Base-by-base conservation (phyloP, 2,888 invertebrate species). In the Scaptomyza reducta region DNA sequence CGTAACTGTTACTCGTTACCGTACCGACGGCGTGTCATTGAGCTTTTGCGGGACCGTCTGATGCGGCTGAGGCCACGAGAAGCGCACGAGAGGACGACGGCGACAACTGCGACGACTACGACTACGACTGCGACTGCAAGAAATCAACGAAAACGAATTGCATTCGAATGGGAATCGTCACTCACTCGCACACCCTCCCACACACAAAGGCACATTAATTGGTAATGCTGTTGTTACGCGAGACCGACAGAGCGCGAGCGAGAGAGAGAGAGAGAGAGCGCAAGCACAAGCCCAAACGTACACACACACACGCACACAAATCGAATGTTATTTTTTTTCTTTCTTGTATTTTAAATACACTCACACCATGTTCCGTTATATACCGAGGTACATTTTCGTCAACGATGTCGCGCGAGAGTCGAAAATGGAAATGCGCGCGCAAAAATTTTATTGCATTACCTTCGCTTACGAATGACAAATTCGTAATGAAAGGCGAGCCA, bases 381-480 rank as follows among this genome's bases (percentile, higher is more conserved):
- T 86, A 86, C 81, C 70, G 59, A 31, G 49, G 59, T 47, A 59
- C 56, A 72, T 68, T 59, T 54, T 71, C 71, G 66, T 70, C 49
- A 50, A 40, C 67, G 71, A 64, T 68, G 66, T 56, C 77, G 73
- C 73, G 76, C 74, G 70, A 59, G 77, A 77, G 71, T 61, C 62
- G 49, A 72, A 70, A 78, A 66, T 69, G 69, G 73, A 83, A 87
- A 85, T 85, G 87, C 83, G 87, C 83, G 83, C 87, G 86, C 85
- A 87, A 87, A 83, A 80, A 73, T 87, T 85, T 88, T 84, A 90
- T 90, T 90, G 87, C 89, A 89, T 89, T 90, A 90, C 90, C 90
- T 90, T 89, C 89, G 89, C 90, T 89, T 90, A 88, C 90, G 88
- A 90, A 90, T 90, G 90, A 90, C 90, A 90, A 90, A 90, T 89